Base-by-base conservation (phyloP, 2,797 vertebrate species). In the Pyrocephalus nanus region DNA sequence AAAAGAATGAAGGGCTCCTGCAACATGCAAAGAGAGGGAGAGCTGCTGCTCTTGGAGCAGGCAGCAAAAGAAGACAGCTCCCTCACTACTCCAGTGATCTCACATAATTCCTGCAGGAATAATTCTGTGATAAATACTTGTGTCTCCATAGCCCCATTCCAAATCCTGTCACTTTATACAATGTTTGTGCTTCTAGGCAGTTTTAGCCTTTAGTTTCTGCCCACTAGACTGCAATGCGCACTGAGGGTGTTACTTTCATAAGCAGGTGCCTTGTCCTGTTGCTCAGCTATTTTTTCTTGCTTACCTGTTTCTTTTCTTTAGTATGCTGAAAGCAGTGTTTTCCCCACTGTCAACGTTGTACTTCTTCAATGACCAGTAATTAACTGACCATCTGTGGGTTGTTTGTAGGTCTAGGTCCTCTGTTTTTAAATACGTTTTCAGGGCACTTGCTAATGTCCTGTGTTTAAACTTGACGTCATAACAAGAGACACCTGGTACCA, bases 221-320 rank as follows among this genome's bases (percentile, higher is more conserved):
- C 7, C 8, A 30, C 26, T 38, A 30, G n/a, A 30, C 27, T 76
- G n/a, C 34, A 53, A 16, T 5, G 15, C 47, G 38, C 2, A 4
- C 32, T 53, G 15, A 80, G 3, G 1, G 5, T 48, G 23, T 48
- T 83, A 11, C 21, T 79, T 67, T 61, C 16, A 18, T 48, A 61
- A 11, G 36, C 85, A 95, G 90, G 82, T 93, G 82, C 27, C 32
- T 82, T 70, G 82, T 67, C 27, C 81, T 79, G 11, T 85, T 94
- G 48, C 29, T 91, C 71, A 93, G 91, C 74, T 77, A 4, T 60
- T 93, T 93, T 74, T 94, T 89, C 55, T 88, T 93, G 72, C 91
- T 95, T 91, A 84, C 40, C 7, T 55, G 4, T 4, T 70, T 86
- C 15, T 95, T 92, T 91, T 86, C 61, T 62, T 77, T 51, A 55